Conservation (phyloP, 92 coral and sea anemone species). For the Phenganax stokvisi region DNA sequence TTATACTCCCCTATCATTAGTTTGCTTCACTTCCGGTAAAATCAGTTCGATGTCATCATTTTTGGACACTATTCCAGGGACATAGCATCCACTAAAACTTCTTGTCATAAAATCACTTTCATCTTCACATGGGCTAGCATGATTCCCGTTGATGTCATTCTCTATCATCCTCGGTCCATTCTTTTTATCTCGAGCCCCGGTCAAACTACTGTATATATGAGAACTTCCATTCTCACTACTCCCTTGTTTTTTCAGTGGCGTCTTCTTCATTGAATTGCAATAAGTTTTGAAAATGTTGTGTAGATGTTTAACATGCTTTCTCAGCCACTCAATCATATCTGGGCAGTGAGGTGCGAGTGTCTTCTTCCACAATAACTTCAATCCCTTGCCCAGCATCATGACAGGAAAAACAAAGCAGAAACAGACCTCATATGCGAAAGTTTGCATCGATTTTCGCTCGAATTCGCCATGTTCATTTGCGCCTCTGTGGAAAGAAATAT, state of each 20-base stretch:
- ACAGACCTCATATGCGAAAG: slow-evolving; percentile 66
- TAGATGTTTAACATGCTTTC: neutral
- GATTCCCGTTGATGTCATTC: neutral
- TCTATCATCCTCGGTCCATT: neutral
- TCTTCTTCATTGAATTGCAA: neutral
- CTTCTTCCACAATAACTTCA: slow-evolving; percentile 1
- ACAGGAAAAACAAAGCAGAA: slow-evolving; percentile 77
- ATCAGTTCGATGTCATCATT: neutral
- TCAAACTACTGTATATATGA: neutral
- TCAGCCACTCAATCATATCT: neutral
- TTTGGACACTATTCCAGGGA: neutral
- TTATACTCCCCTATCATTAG: neutral
- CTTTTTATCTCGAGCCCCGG: neutral
- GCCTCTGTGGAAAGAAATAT: slow-evolving; percentile 50
- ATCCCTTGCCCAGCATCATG: slow-evolving; percentile 45
- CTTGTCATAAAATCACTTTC: neutral
- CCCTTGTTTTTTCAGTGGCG: neutral
- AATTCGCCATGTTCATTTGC: slow-evolving; percentile 37
- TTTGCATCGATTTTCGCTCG: slow-evolving; percentile 56
- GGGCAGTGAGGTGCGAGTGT: neutral
- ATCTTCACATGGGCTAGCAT: neutral
- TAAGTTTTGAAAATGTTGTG: neutral
- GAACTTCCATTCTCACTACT: too few relatives aligned
- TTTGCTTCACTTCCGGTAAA: neutral
- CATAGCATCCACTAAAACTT: neutral